Evolutionary conservation across 2,888 invertebrate genomes (phyloP), one percentile per base, ranked within the genome.

Genomic region (Nymphalis c-album): DNA sequence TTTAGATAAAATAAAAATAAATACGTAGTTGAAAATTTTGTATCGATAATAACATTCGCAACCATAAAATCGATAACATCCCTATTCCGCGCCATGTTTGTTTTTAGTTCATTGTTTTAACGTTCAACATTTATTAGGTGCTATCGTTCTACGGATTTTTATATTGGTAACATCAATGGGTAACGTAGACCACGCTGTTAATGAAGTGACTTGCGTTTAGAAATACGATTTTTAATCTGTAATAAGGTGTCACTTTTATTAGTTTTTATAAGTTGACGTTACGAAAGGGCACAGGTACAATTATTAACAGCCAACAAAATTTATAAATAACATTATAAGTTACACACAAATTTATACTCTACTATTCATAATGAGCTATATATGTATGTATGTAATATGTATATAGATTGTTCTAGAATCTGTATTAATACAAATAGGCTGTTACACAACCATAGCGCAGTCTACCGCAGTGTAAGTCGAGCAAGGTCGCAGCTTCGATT

Each of bases 61-160:
- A 40, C 13, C 4, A 1, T 31, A 50, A 50, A 20, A 51, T 20
- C 10, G 17, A 7, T 55, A 2, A 17, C 53, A 31, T 55, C 53
- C 31, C 53, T 55, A 31, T 35, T 48, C 47, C 53, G 13, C 48
- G 7, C 63, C 53, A 50, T 47, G 50, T 66, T 63, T 66, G 59
- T 26, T 66, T 66, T 63, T 31, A 31, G 63, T 16, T 60, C 66
- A 69, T 69, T 69, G 69, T 69, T 60, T 55, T 66, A 59, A 26
- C 60, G 16, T 60, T 60, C 64, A 45, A 63, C 66, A 47, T 69
- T 63, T 63, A 66, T 66, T 69, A 69, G 68, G 45, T 26, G 40
- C 66, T 60, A 66, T 66, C 68, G 60, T 66, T 31, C 55, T 63
- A 53, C 26, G 51, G 22, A 17, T 59, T 59, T 45, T 65, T 58